Base-by-base conservation (phyloP, 2,797 vertebrate genomes). In the Enteromius argenteus region DNA sequence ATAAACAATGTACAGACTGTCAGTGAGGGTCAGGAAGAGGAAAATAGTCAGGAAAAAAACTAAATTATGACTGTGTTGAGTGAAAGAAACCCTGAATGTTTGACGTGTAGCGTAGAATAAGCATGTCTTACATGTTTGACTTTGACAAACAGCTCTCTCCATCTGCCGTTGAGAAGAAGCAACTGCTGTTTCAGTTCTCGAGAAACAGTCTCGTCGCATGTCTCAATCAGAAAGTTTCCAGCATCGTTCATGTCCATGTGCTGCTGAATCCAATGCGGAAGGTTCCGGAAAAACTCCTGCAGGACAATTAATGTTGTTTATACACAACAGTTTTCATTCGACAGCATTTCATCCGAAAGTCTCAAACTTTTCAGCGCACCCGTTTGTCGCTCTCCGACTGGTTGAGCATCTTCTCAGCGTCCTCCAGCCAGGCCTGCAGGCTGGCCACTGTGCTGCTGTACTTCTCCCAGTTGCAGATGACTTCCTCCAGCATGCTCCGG, bases 161-260 rank as follows among this genome's bases (percentile, higher is more conserved):
- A 99, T 56, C 98, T 94, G 66, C 98, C 98, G 30, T 99, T 99
- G 15, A 99, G 94, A 19, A 99, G 91, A 0, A 99, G 93, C 71
- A 99, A 93, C 80, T 99, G 98, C 89, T 99, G 98, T 85, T 99
- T 99, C 37, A 99, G 95, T 85, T 99, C 98, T 44, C 97, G 95
- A 21, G 98, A 99, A 68, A 99, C 96, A 0, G 95, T 94, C n/a
- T 99, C 98, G 69, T 99, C 97, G 11, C 98, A 99, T 0, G 98
- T 99, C 92, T 99, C 98, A 10, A 99, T 99, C 2, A 99, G 96
- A 89, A 99, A 99, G 93, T 99, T 99, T 67, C 98, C 98, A 2
- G 98, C 96, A 68, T 99, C 98, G 0, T 99, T 99, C 98, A 99
- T 99, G 88, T 96, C 95, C 87, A 96, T 96, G 89, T 99, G 98